Evolutionary conservation across 2,797 vertebrate species (phyloP).

Genomic region (Notolabrus celidotus): DNA sequence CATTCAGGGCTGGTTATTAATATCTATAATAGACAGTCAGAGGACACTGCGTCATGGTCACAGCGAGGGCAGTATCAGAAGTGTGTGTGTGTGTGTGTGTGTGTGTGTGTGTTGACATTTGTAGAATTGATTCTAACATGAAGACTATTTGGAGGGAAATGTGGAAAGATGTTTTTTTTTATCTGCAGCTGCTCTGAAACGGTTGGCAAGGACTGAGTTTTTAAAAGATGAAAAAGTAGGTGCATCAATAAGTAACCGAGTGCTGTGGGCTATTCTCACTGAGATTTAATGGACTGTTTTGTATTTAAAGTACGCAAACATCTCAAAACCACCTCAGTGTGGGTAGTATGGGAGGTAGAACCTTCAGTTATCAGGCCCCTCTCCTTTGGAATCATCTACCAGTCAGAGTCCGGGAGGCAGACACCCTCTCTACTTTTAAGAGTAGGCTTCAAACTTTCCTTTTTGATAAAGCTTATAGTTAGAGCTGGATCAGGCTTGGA

Average conservation of each 20-base stretch:
- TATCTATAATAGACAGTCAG: conserved; percentile 31
- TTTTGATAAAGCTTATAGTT: no score
- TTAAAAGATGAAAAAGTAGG: neutral
- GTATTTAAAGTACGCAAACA: conserved; percentile 22
- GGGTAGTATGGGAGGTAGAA: no score
- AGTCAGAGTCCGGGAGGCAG: no score
- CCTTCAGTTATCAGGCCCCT: no score
- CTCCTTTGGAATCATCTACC: no score
- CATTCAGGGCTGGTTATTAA: conserved; percentile 57
- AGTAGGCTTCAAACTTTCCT: no score
- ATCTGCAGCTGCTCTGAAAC: neutral
- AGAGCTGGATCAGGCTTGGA: no score
- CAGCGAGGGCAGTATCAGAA: conserved; percentile 17
- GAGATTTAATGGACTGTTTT: conserved; percentile 6
- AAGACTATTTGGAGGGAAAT: neutral
- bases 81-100: no score
- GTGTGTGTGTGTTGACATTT: neutral
- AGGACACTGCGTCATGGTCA: conserved; percentile 34
- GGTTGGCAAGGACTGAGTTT: neutral
- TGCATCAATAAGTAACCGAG: conserved; percentile 7
- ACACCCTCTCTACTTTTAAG: no score
- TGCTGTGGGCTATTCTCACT: conserved; percentile 1
- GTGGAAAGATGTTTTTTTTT: neutral
- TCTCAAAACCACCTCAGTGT: neutral
- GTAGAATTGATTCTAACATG: conserved; percentile 29